Percentiles rank a stretch among this genome's conserved stretches.
These are phyloP conservation scores for Brachyptera putata DNA, from an alignment of 2,888 invertebrate genomes.

Conservation along the genomic window DNA sequence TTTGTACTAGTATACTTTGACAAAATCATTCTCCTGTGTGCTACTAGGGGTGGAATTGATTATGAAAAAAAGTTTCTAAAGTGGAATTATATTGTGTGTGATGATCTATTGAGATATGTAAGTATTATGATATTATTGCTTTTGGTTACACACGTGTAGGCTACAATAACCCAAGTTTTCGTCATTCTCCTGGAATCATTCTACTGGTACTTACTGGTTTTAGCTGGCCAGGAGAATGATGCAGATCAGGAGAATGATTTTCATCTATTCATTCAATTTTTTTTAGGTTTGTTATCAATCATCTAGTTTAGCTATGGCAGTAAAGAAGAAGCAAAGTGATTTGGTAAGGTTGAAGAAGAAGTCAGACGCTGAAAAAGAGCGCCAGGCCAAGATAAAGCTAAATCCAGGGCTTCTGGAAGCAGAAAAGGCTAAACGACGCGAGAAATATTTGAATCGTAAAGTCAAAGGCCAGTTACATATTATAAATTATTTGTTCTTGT, in stretches of 20 bases:
- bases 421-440: not conserved
- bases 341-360: not conserved
- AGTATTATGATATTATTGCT: not conserved
- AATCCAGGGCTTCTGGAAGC: not conserved
- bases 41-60: not conserved
- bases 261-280: not conserved
- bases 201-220: not conserved
- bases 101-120: not conserved
- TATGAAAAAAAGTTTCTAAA: not conserved
- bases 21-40: not conserved
- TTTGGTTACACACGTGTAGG: not conserved
- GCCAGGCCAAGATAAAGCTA: not conserved
- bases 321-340: not conserved
- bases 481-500: too few relatives aligned
- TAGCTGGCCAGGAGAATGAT: not conserved
- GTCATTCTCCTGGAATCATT: slow-evolving; percentile 4
- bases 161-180: not conserved
- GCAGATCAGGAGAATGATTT: not conserved
- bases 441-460: not conserved
- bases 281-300: not conserved
- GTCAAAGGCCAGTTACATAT: too few relatives aligned
- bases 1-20: not conserved
- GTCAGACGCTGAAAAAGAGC: not conserved
- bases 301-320: not conserved
- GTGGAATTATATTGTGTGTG: not conserved